Evolutionary conservation across 2,888 invertebrate species (phyloP).

Genomic region (Noctua janthe): DNA sequence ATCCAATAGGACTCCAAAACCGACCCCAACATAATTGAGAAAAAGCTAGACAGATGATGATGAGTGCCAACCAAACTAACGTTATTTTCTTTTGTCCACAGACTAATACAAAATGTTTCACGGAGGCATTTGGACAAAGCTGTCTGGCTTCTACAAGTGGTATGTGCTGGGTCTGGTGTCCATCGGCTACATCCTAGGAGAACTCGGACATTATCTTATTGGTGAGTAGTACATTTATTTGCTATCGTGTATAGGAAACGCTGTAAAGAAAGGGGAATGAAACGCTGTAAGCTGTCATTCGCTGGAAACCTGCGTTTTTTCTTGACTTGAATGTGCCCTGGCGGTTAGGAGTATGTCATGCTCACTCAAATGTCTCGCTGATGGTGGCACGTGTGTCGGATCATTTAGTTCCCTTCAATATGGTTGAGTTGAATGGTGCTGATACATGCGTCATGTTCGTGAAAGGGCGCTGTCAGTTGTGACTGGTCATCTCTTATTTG

Average conservation of each 20-base stretch:
- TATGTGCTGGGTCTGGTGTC: slow-evolving; percentile 95
- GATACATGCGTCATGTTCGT: too few relatives aligned
- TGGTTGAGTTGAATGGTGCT: too few relatives aligned
- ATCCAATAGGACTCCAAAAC: background rate
- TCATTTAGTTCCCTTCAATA: too few relatives aligned
- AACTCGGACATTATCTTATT: slow-evolving; percentile 96
- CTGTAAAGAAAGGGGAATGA: background rate
- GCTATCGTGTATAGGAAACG: background rate
- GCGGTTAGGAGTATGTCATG: too few relatives aligned
- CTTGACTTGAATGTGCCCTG: too few relatives aligned
- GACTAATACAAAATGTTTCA: slow-evolving; percentile 84
- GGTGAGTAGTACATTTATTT: slow-evolving; percentile 84
- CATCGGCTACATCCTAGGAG: slow-evolving; percentile 95
- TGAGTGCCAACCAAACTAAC: background rate
- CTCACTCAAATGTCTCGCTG: too few relatives aligned
- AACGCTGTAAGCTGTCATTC: too few relatives aligned
- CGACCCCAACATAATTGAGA: background rate
- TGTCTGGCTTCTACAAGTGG: slow-evolving; percentile 93
- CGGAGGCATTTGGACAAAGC: slow-evolving; percentile 89
- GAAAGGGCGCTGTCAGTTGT: too few relatives aligned
- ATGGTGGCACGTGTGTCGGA: too few relatives aligned
- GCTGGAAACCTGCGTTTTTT: too few relatives aligned
- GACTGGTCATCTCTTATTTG: too few relatives aligned
- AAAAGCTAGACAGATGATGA: background rate
- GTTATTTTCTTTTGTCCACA: slow-evolving; percentile 63